A percentile compares a stretch with the other conserved stretches of the same genome.
Conservation (phyloP, 1,140 invertebrate genomes). For the Diuraphis noxia region DNA sequence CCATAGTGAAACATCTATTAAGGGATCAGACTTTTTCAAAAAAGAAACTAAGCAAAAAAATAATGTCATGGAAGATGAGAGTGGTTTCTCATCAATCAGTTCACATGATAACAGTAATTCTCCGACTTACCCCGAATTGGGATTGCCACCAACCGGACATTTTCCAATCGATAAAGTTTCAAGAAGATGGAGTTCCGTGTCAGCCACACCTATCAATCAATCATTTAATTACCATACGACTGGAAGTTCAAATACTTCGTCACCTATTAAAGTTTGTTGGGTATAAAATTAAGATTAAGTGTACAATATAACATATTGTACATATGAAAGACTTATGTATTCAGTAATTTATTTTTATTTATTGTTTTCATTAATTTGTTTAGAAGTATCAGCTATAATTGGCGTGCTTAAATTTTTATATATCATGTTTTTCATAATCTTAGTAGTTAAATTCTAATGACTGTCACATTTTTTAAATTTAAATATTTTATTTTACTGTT, state of each 20-base stretch:
- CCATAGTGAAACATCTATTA: conserved; percentile 40
- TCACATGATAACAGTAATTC: conserved; percentile 78
- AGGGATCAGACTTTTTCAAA: conserved; percentile 3
- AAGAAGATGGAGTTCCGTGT: conserved; percentile 22
- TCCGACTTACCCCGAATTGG: conserved; percentile 57
- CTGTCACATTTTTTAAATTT: conserved; percentile 7
- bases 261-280: conserved; percentile 50
- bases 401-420: neutral
- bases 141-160: conserved; percentile 57
- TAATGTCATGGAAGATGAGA: conserved; percentile 69
- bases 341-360: conserved; percentile 50
- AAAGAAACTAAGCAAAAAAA: conserved; percentile 24
- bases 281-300: conserved; percentile 23
- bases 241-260: conserved; percentile 38
- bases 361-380: conserved; percentile 39
- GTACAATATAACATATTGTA: conserved; percentile 10
- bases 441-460: neutral
- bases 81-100: conserved; percentile 79
- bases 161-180: conserved; percentile 55
- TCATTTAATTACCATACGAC: conserved; percentile 45
- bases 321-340: conserved; percentile 39
- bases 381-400: neutral
- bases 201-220: conserved; percentile 20
- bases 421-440: neutral
- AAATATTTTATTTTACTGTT: neutral